A percentile compares a stretch with the other conserved stretches of the same genome.
Conservation (phyloP, 1,140 invertebrate genomes). For the Piezodorus guildinii region DNA sequence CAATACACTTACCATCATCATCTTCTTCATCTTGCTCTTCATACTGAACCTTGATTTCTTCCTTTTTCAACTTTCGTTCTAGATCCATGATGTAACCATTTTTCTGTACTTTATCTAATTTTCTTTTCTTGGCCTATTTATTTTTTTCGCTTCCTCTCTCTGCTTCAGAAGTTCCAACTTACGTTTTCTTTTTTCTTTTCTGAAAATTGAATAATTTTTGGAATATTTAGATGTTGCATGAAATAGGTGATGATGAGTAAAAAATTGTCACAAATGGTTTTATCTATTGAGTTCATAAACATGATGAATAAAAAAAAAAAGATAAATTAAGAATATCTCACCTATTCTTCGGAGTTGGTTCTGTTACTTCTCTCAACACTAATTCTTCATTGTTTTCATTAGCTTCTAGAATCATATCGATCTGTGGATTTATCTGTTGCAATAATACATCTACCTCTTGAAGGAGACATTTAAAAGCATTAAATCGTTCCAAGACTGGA, state of each 20-base stretch:
- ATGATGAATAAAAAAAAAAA: no score
- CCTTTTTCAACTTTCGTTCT: not conserved
- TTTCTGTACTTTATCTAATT: not conserved
- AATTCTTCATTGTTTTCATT: constrained; percentile 6
- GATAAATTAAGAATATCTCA: not conserved
- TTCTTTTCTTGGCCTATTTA: constrained; percentile 10
- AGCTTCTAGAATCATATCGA: constrained; percentile 5
- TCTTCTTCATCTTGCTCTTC: constrained; percentile 25
- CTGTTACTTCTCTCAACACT: not conserved
- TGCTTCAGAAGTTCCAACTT: constrained; percentile 34
- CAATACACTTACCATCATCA: not conserved
- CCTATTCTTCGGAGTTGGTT: constrained; percentile 32
- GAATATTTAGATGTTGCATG: no score
- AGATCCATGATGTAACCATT: not conserved
- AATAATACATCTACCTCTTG: not conserved
- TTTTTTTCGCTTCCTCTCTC: constrained; percentile 21
- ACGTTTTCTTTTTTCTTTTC: constrained; percentile 35
- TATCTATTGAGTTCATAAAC: no score
- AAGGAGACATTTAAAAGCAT: constrained; percentile 5
- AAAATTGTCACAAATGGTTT: no score
- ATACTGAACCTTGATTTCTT: constrained; percentile 28
- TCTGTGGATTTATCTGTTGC: constrained; percentile 1
- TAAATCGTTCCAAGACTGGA: constrained; percentile 69
- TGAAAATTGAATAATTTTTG: constrained; percentile 36
- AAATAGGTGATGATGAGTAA: no score